Base-by-base conservation (phyloP, 2,888 invertebrate species). In the Tyria jacobaeae region DNA sequence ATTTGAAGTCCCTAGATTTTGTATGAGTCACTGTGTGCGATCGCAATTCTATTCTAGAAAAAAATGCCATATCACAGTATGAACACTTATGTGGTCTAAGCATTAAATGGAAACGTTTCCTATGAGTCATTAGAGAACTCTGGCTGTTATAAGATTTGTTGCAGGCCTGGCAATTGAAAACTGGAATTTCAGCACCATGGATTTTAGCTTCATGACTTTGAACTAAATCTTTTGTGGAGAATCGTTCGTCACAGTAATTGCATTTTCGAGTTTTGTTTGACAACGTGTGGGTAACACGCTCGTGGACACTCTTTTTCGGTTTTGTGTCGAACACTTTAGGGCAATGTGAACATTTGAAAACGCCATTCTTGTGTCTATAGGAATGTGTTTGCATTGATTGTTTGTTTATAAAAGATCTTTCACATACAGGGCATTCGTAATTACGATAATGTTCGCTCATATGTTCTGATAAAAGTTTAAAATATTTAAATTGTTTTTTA, bases 401-500 rank as follows among this genome's bases (percentile, higher is more conserved):
- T 10, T 78, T 71, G 21, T 80, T 83, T 0, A 84, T 79, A 21
- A 91, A 91, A 0, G 84, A 84, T 0, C 82, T 81, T 5, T 81
- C 83, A 55, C 91, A 91, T 0, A 73, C 66, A 0, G 72, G 67
- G 55, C 91, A 91, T 17, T 83, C 75, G 35, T 84, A 89, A 60
- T 90, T 90, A 12, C 83, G 79, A 25, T 85, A 89, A 65, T 92
- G 91, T 0, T 80, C 81, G 5, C 84, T 85, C 89, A 90, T 89
- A 31, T 92, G 91, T 12, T 86, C 86, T 0, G 83, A 80, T 0
- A 91, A 56, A 0, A 80, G 70, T 62, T 89, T 89, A 60, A 90
- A 89, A 58, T 70, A 80, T 17, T 79, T 80, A 27, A 84, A 91
- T 14, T 73, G 66, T 24, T 81, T 78, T 0, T 66, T 58, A 59